Conservation (phyloP, 2,888 invertebrate genomes). For the Yponomeuta plumbellus region DNA sequence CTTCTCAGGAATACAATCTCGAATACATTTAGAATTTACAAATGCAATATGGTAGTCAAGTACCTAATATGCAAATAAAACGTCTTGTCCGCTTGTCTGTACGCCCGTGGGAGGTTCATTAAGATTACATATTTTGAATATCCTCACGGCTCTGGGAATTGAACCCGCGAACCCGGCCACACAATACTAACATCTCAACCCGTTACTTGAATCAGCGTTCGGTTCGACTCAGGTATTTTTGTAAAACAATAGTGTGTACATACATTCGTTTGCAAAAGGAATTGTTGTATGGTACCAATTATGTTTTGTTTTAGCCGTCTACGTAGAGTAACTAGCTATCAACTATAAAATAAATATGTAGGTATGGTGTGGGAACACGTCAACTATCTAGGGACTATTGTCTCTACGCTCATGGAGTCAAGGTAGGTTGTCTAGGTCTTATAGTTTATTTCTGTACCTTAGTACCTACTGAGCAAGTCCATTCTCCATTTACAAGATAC, state of each 20-base stretch:
- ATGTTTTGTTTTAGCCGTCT: no score
- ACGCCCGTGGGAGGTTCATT: conserved; percentile 1
- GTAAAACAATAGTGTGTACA: neutral
- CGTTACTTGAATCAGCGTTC: neutral
- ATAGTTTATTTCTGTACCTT: no score
- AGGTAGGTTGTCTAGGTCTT: no score
- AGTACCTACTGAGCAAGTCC: no score
- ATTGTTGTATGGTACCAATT: neutral
- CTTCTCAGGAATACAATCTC: neutral
- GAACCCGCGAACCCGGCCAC: neutral
- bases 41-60: neutral
- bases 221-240: neutral
- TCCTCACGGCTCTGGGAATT: neutral
- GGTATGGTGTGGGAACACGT: no score
- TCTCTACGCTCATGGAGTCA: no score
- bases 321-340: no score
- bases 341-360: no score
- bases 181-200: neutral
- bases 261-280: neutral
- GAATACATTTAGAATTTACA: neutral
- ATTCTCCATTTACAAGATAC: no score
- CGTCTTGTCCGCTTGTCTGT: neutral
- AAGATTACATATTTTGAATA: conserved; percentile 4
- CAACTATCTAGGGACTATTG: no score
- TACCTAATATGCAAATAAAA: neutral